A percentile compares a stretch with the other conserved stretches of the same genome.
Conservation (phyloP, 2,113 vertebrate genomes). For the Oncorhynchus masou region DNA sequence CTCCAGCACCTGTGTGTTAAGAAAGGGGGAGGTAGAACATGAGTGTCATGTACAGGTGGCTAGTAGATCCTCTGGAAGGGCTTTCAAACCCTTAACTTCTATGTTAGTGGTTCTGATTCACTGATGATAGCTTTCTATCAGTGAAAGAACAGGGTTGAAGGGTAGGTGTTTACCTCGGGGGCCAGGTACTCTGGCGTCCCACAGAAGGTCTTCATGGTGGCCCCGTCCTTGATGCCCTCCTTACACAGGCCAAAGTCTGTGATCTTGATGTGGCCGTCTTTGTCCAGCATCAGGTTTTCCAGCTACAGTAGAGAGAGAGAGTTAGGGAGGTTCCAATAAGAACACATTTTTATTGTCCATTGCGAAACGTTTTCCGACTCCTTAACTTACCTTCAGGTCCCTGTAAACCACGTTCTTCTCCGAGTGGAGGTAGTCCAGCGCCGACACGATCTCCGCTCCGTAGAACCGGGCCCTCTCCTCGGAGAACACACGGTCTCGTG, state of each 20-base stretch:
- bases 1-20: slow-evolving; percentile 73
- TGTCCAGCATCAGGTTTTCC: slow-evolving; percentile 96
- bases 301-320: slow-evolving; percentile 67
- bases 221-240: slow-evolving; percentile 89
- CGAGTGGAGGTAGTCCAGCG: slow-evolving; percentile 92
- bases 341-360: too few relatives aligned
- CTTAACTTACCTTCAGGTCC: slow-evolving; percentile 87
- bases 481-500: slow-evolving; percentile 92
- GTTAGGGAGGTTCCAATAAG: not conserved
- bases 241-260: slow-evolving; percentile 95
- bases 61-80: not conserved
- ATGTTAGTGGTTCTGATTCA: not conserved
- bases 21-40: not conserved
- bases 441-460: slow-evolving; percentile 94
- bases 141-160: not conserved
- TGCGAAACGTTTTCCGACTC: too few relatives aligned
- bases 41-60: not conserved
- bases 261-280: slow-evolving; percentile 95
- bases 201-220: slow-evolving; percentile 95
- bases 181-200: slow-evolving; percentile 94
- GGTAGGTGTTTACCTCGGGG: slow-evolving; percentile 80
- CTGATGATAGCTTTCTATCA: too few relatives aligned
- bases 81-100: not conserved
- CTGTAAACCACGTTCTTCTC: slow-evolving; percentile 96
- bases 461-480: slow-evolving; percentile 97